A percentile compares a stretch with the other conserved stretches of the same genome.
These are phyloP conservation scores for Ophiothrix spiculata DNA, from an alignment of 35 echinoderm and acorn worm genomes.

Conservation along the genomic window DNA sequence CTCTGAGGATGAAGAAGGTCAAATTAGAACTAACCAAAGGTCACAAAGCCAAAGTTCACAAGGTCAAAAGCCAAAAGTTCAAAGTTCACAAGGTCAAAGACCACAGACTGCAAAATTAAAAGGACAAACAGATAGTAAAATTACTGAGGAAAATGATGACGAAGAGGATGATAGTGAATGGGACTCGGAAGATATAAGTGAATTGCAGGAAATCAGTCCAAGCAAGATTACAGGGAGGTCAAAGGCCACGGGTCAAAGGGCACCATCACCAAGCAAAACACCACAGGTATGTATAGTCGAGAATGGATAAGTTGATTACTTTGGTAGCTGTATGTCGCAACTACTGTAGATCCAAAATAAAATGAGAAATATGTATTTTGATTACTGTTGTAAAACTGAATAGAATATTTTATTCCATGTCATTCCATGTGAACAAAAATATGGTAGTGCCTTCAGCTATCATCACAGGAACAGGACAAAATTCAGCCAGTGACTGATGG, in stretches of 20 bases:
- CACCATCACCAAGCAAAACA: constrained; percentile 38
- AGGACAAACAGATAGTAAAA: neutral
- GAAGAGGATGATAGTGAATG: constrained; percentile 68
- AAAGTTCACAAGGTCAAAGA: neutral
- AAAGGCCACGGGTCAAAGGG: neutral
- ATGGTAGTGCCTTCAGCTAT: no score
- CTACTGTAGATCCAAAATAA: no score
- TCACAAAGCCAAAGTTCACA: neutral
- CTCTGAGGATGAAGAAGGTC: constrained; percentile 31
- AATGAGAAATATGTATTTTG: no score
- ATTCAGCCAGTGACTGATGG: no score
- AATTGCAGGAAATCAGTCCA: constrained; percentile 57
- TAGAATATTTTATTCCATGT: no score
- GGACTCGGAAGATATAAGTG: constrained; percentile 86
- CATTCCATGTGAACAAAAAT: no score
- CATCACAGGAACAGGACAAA: no score
- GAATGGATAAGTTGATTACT: constrained; percentile 42
- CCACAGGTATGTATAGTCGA: constrained; percentile 27
- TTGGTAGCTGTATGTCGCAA: no score
- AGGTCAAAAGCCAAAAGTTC: neutral
- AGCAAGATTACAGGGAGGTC: constrained; percentile 7
- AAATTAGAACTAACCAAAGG: neutral
- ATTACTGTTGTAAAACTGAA: no score
- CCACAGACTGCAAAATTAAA: neutral
- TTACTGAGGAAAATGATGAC: constrained; percentile 32